Conservation (phyloP, 2,888 invertebrate genomes). For the Spicauda simplicius region DNA sequence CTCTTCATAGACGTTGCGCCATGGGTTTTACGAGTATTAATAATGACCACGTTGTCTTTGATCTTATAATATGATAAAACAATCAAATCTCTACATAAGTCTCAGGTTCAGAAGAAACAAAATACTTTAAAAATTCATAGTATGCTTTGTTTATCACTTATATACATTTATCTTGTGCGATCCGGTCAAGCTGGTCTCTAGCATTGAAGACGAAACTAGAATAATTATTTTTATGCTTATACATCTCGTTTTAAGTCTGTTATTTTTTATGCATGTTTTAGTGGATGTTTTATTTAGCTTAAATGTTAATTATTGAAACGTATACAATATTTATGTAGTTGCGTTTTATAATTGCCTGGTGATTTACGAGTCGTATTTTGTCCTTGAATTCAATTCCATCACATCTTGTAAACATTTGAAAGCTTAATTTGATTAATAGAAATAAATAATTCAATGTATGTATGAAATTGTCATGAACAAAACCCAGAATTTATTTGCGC, state of each 20-base stretch:
- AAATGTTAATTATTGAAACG: conserved; percentile 7
- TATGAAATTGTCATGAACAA: not conserved
- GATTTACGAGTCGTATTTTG: conserved; percentile 8
- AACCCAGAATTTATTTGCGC: not conserved
- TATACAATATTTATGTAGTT: conserved; percentile 2
- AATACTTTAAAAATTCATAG: conserved; percentile 2
- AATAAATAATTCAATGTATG: not conserved
- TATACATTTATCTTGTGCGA: conserved; percentile 32
- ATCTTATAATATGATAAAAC: conserved; percentile 16
- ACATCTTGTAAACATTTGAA: not conserved
- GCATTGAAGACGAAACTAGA: conserved; percentile 56
- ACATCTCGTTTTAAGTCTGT: not conserved
- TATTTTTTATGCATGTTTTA: not conserved
- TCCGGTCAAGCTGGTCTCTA: conserved; percentile 62
- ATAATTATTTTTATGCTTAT: conserved; percentile 42
- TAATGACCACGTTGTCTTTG: conserved; percentile 41
- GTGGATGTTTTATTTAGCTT: not conserved
- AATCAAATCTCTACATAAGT: conserved; percentile 3
- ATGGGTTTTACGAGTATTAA: conserved; percentile 51
- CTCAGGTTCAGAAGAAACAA: conserved; percentile 6
- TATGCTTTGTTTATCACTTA: conserved; percentile 1
- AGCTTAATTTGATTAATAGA: not conserved
- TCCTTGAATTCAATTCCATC: not conserved
- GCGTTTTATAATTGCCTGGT: not conserved
- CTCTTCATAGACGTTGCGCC: conserved; percentile 51